Conservation (phyloP, 2,797 vertebrate species). For the Takifugu rubripes region DNA sequence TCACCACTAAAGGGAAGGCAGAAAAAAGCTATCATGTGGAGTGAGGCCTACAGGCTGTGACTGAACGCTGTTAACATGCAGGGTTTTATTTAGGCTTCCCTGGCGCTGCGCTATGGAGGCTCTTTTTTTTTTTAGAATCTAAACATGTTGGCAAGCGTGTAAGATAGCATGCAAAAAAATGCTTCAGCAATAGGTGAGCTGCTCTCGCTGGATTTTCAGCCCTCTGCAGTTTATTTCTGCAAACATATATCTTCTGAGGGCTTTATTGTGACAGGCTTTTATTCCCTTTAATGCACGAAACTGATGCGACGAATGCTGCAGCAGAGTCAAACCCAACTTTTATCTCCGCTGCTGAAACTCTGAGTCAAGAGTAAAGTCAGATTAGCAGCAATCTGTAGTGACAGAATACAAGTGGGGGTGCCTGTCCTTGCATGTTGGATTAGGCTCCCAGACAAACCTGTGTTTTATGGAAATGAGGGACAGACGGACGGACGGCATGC, state of each 20-base stretch:
- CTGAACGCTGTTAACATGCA: slow-evolving; percentile 4
- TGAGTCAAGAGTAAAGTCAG: slow-evolving; percentile 17
- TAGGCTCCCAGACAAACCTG: slow-evolving; percentile 28
- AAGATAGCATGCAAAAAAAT: slow-evolving; percentile 15
- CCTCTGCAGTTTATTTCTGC: slow-evolving; percentile 17
- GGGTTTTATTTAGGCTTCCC: slow-evolving; percentile 19
- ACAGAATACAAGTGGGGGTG: slow-evolving; percentile 14
- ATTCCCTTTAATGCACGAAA: slow-evolving; percentile 16
- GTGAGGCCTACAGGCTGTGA: slow-evolving; percentile 12
- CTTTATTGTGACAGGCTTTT: slow-evolving; percentile 19
- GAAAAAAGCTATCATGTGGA: slow-evolving; percentile 1
- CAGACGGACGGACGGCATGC: slow-evolving; percentile 6
- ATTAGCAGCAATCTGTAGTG: slow-evolving; percentile 21
- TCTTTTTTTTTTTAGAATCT: slow-evolving; percentile 8
- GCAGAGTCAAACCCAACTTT: slow-evolving; percentile 18
- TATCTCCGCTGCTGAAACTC: slow-evolving; percentile 22
- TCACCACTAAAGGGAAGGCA: slow-evolving; percentile 7
- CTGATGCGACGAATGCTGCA: slow-evolving; percentile 14
- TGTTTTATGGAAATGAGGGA: slow-evolving; percentile 21
- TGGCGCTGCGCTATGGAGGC: slow-evolving; percentile 27
- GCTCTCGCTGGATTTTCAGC: background rate
- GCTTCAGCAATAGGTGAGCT: background rate
- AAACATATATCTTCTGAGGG: slow-evolving; percentile 2
- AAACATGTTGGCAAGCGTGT: slow-evolving; percentile 21
- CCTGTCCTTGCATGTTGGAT: slow-evolving; percentile 20